Percentiles rank a stretch among this genome's conserved stretches.
Evolutionary conservation across 2,113 vertebrate species (phyloP).

Genomic region (Cercopithecus mona): DNA sequence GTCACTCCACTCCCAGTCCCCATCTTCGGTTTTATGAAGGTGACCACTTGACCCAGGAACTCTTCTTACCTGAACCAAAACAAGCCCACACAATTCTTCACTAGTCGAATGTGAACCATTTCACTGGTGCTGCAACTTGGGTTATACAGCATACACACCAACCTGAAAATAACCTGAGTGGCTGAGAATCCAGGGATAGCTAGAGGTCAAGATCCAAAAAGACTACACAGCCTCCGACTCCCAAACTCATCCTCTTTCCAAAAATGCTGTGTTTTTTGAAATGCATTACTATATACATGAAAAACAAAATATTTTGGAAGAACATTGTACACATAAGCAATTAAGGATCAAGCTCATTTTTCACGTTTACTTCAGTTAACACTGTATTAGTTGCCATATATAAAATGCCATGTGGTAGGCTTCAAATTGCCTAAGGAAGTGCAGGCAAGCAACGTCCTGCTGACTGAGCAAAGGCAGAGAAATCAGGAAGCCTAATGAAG

Average conservation of each 20-base stretch:
- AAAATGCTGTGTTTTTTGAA: constrained; percentile 33
- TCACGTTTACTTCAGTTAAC: constrained; percentile 42
- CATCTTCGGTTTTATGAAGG: constrained; percentile 98
- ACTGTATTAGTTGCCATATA: constrained; percentile 4
- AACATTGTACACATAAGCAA: neutral
- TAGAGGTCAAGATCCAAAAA: neutral
- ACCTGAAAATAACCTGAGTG: neutral
- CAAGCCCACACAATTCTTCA: constrained; percentile 55
- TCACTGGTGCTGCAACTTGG: neutral
- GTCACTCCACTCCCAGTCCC: constrained; percentile 99
- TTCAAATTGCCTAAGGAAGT: constrained; percentile 35
- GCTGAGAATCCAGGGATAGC: neutral
- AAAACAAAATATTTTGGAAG: constrained; percentile 38
- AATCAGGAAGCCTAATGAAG: neutral
- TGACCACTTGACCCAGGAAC: constrained; percentile 98
- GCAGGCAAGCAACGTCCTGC: constrained; percentile 19
- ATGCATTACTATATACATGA: neutral
- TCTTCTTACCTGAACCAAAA: constrained; percentile 90
- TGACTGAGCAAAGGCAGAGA: constrained; percentile 6
- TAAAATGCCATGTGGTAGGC: neutral
- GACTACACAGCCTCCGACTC: neutral
- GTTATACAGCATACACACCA: fast-evolving
- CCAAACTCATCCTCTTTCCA: neutral
- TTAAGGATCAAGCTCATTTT: neutral
- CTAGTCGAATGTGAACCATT: fast-evolving